These are phyloP conservation scores for Tangara arthus DNA, from an alignment of 2,797 vertebrate species.

Conservation along the genomic window DNA sequence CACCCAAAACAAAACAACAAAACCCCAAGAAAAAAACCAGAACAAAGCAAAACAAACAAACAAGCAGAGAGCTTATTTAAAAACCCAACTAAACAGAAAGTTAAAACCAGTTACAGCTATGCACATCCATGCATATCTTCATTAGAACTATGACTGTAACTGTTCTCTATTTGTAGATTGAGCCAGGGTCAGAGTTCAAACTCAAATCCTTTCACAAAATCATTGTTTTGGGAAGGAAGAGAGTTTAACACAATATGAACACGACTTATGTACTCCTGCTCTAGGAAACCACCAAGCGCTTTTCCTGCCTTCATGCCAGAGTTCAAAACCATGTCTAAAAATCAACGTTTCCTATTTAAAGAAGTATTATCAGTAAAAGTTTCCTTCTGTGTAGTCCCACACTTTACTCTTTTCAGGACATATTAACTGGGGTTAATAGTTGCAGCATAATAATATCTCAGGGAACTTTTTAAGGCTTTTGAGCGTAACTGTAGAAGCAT, in stretches of 20 bases:
- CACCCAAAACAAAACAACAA: neutral
- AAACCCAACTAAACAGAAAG: neutral
- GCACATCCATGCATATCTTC: neutral
- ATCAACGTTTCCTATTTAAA: neutral
- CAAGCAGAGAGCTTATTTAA: neutral
- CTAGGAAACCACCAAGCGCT: neutral
- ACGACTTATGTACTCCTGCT: neutral
- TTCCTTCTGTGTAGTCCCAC: neutral
- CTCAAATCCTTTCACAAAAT: neutral
- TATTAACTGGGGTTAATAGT: slow-evolving; percentile 3
- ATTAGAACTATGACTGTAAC: neutral
- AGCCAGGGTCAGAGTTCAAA: neutral
- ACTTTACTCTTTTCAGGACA: neutral
- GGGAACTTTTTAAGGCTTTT: slow-evolving; percentile 35
- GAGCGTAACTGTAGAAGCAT: slow-evolving; percentile 23
- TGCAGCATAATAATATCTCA: slow-evolving; percentile 2
- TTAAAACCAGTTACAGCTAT: neutral
- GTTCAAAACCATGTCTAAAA: neutral
- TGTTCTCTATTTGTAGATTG: neutral
- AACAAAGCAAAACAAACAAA: neutral
- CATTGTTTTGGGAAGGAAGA: neutral
- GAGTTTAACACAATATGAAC: neutral
- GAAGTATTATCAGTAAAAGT: neutral
- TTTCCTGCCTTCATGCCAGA: neutral
- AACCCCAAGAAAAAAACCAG: neutral